Percentiles rank a stretch among this genome's conserved stretches.
Evolutionary conservation across 2,113 vertebrate species (phyloP).

Genomic region (Hemichromis elongatus): DNA sequence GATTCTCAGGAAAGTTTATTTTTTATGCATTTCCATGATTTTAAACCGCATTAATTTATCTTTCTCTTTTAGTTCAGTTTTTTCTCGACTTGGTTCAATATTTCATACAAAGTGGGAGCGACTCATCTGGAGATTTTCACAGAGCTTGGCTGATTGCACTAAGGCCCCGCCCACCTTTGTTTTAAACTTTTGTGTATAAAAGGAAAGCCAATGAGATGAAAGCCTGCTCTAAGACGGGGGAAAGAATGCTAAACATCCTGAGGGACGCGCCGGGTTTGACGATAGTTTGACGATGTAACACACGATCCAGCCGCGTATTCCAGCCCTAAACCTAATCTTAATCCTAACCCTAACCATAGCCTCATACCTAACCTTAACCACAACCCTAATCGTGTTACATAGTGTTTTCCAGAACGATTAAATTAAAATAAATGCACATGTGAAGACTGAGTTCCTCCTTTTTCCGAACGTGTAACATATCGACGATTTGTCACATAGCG

Average conservation of each 20-base stretch:
- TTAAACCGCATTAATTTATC: not conserved
- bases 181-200: not conserved
- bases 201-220: not conserved
- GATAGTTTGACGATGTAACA: too few relatives aligned
- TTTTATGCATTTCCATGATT: not conserved
- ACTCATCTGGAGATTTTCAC: not conserved
- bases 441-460: too few relatives aligned
- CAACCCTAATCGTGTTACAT: too few relatives aligned
- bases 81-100: not conserved
- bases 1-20: not conserved
- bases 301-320: too few relatives aligned
- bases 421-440: too few relatives aligned
- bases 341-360: too few relatives aligned
- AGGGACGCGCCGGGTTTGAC: too few relatives aligned
- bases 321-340: too few relatives aligned
- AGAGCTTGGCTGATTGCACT: not conserved
- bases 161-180: rapidly evolving
- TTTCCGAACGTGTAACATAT: too few relatives aligned
- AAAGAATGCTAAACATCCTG: not conserved
- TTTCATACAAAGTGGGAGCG: not conserved
- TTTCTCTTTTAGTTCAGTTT: not conserved
- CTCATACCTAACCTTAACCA: too few relatives aligned
- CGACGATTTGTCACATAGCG: too few relatives aligned
- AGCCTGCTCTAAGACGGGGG: not conserved
- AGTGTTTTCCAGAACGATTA: too few relatives aligned